Conservation (phyloP, 2,797 vertebrate species). For the Manis pentadactyla region DNA sequence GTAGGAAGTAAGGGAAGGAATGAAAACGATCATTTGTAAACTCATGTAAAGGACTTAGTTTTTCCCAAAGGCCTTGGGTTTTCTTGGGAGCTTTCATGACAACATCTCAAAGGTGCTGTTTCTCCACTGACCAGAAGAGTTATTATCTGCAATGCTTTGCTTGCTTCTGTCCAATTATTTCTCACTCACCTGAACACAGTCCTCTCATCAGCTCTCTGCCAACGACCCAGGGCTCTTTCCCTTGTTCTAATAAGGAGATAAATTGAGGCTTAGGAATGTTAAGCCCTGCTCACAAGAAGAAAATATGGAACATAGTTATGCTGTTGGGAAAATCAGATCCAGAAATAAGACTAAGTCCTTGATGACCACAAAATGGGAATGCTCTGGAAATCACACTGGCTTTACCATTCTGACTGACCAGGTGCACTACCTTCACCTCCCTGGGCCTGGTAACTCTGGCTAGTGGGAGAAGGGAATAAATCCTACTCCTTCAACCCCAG, state of each 20-base stretch:
- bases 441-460: neutral
- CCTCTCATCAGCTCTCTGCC: conserved; percentile 78
- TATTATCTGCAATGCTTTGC: neutral
- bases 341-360: conserved; percentile 29
- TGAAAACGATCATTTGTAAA: neutral
- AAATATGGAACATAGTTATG: conserved; percentile 65
- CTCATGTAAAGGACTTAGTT: conserved; percentile 4
- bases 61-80: neutral
- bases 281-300: conserved; percentile 77
- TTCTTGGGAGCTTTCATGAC: neutral
- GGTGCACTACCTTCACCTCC: neutral
- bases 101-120: neutral
- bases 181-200: conserved; percentile 79
- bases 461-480: neutral
- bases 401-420: neutral
- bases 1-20: neutral
- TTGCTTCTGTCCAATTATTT: neutral
- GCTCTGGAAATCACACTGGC: neutral
- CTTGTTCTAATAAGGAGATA: conserved; percentile 81
- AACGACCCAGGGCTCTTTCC: conserved; percentile 82
- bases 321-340: neutral
- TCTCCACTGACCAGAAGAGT: neutral
- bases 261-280: conserved; percentile 80
- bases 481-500: neutral
- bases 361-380: conserved; percentile 48